Conservation (phyloP, 2,797 vertebrate species). For the Hydrolagus colliei region DNA sequence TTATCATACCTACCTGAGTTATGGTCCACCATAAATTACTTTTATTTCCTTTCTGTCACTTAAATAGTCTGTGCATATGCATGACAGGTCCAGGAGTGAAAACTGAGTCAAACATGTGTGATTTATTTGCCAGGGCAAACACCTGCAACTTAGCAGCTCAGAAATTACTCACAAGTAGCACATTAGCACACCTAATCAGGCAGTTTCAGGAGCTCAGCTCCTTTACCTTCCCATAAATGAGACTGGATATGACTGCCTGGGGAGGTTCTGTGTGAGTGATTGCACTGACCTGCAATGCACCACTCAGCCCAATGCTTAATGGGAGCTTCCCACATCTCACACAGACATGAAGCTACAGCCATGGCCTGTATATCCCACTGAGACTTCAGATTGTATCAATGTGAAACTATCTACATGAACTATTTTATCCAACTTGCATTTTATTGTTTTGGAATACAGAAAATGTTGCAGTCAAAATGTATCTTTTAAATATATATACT, state of each 20-base stretch:
- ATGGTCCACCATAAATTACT: conserved; percentile 77
- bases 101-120: conserved; percentile 59
- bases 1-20: conserved; percentile 59
- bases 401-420: background rate
- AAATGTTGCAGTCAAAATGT: background rate
- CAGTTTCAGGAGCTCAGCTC: conserved; percentile 83
- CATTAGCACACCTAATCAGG: conserved; percentile 95
- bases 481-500: background rate
- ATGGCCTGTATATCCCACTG: conserved; percentile 34
- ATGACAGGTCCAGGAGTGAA: conserved; percentile 55
- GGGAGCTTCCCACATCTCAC: conserved; percentile 47
- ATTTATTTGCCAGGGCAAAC: conserved; percentile 82
- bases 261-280: conserved; percentile 80
- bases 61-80: conserved; percentile 84
- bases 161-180: conserved; percentile 99
- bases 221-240: conserved; percentile 91
- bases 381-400: background rate
- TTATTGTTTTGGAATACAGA: background rate
- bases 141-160: conserved; percentile 85
- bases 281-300: conserved; percentile 79
- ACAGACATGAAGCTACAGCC: conserved; percentile 43
- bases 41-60: conserved; percentile 74
- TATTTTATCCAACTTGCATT: background rate
- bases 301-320: conserved; percentile 54
- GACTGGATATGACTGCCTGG: conserved; percentile 70